Evolutionary conservation across 2,113 vertebrate species (phyloP), one percentile per base, ranked within the genome.

Genomic region (Takifugu flavidus): DNA sequence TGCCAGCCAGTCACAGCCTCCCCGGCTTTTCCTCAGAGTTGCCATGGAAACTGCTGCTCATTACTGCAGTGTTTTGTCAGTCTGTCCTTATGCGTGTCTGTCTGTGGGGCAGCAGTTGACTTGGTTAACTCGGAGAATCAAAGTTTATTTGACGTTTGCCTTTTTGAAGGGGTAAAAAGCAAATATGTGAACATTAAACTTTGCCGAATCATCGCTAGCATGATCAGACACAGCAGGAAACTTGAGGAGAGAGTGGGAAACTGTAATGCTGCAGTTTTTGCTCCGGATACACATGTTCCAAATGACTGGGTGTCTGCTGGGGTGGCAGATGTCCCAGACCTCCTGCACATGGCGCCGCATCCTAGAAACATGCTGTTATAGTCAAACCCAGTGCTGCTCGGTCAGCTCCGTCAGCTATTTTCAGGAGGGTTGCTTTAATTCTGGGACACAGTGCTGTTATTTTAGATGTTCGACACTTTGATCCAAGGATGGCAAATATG

Each of bases 1-100:
- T 49, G 69, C 61, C 80, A 74, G 72, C 84, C 72, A 80, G 79
- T 83, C 58, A 13, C 71, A 69, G 61, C 70, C 62, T 61, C 72
- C 67, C 67, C 42, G 57, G 82, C 85, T 87, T 78, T 86, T 47
- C 76, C 74, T 78, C 77, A 71, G 82, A 80, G 86, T 90, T 89
- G 71, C 88, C 77, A 89, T 90, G 86, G 88, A 84, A 91, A 90
- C 89, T 79, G 84, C 83, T 78, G 70, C 81, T 82, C 54, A 63
- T 79, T 82, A 82, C 75, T 49, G 77, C 76, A 71, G 72, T 75
- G 65, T 84, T 83, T 69, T 39, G 56, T 77, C 72, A 55, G 53
- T 82, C 70, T 65, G 50, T 80, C 59, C 63, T 34, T 73, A 20
- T 56, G 52, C 69, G 46, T 65, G 66, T 74, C 51, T 56, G 65